A percentile compares a stretch with the other conserved stretches of the same genome.
Evolutionary conservation across 64 coral and sea anemone genomes (phyloP).

Genomic region (Montipora sp.): DNA sequence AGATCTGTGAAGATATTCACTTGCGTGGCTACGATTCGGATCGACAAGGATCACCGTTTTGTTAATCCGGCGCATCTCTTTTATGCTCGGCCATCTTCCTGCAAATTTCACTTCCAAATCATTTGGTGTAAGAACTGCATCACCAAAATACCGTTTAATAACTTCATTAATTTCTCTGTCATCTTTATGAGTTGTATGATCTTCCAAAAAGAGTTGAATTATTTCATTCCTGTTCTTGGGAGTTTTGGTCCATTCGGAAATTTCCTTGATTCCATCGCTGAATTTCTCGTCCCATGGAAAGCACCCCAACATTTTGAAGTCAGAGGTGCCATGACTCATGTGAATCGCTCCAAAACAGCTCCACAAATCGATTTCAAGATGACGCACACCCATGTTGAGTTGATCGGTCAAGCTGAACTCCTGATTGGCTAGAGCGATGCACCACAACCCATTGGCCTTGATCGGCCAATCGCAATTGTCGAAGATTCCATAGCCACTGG

Average conservation of each 20-base stretch:
- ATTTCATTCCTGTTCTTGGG: slow-evolving; percentile 68
- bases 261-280: slow-evolving; percentile 62
- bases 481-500: slow-evolving; percentile 53
- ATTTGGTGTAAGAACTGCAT: slow-evolving; percentile 61
- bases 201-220: slow-evolving; percentile 65
- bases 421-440: slow-evolving; percentile 78
- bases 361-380: slow-evolving; percentile 77
- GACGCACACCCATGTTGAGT: slow-evolving; percentile 67
- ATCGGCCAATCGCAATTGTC: slow-evolving; percentile 74
- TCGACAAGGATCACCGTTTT: slow-evolving; percentile 66
- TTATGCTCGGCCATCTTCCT: slow-evolving; percentile 50
- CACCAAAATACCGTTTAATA: slow-evolving; percentile 66
- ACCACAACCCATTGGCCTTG: slow-evolving; percentile 9
- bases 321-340: slow-evolving; percentile 60
- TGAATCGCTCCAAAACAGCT: slow-evolving; percentile 72
- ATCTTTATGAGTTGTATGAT: slow-evolving; percentile 52
- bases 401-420: slow-evolving; percentile 80
- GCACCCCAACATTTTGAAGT: slow-evolving; percentile 46
- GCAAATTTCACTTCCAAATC: slow-evolving; percentile 61
- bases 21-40: not conserved
- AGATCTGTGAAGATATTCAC: slow-evolving; percentile 37
- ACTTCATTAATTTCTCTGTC: slow-evolving; percentile 44
- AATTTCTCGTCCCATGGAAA: slow-evolving; percentile 70
- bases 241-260: slow-evolving; percentile 51
- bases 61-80: slow-evolving; percentile 58